These are phyloP conservation scores for Lymantria monacha DNA, from an alignment of 2,888 invertebrate species.

Conservation along the genomic window DNA sequence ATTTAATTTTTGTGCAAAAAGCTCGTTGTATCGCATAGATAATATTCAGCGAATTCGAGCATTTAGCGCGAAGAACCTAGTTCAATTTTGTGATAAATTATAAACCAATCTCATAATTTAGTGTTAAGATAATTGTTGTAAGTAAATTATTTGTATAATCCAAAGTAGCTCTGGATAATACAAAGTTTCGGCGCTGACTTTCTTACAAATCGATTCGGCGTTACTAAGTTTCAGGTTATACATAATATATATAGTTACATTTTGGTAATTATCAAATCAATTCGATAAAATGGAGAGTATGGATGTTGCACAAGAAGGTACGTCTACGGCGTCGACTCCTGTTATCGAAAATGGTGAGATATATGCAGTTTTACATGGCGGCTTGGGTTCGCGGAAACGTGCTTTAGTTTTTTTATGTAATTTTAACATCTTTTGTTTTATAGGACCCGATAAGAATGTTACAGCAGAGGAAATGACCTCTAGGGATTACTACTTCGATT, in stretches of 20 bases:
- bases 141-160: slow-evolving; percentile 3
- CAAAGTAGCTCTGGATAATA: slow-evolving; percentile 22
- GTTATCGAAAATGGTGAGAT: slow-evolving; percentile 72
- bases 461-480: slow-evolving; percentile 98
- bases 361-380: slow-evolving; percentile 34
- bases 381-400: slow-evolving; percentile 60
- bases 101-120: slow-evolving; percentile 33
- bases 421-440: slow-evolving; percentile 30
- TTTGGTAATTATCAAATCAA: slow-evolving; percentile 42
- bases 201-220: slow-evolving; percentile 70
- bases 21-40: slow-evolving; percentile 41
- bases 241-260: slow-evolving; percentile 39
- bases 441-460: slow-evolving; percentile 79
- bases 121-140: slow-evolving; percentile 26
- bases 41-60: slow-evolving; percentile 41
- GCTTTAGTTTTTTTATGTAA: slow-evolving; percentile 49
- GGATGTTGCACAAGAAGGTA: slow-evolving; percentile 75
- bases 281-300: slow-evolving; percentile 74
- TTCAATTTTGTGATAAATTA: slow-evolving; percentile 42
- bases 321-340: slow-evolving; percentile 68
- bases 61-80: slow-evolving; percentile 37
- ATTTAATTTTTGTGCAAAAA: slow-evolving; percentile 52
- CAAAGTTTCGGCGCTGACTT: slow-evolving; percentile 28
- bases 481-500: slow-evolving; percentile 99
- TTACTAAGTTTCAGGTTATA: slow-evolving; percentile 70